phyloP scores from a whole-genome alignment of 2,113 vertebrate species.

The Brachypodius melanocephalos region DNA sequence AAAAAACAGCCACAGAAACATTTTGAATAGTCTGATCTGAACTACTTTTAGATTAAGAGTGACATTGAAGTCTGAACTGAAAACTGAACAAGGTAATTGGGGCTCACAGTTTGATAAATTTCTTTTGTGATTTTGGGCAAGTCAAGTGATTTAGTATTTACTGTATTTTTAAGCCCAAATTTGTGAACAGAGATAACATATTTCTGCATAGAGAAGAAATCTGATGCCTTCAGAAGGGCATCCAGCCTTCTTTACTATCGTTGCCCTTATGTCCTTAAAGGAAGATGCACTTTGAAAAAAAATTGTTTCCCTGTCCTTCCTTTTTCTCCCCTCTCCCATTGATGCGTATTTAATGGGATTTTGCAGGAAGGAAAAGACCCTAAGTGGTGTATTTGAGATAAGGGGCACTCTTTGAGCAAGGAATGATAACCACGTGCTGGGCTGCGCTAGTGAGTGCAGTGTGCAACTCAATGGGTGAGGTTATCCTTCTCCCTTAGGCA shows the following conservation, averaged over 20 bases:
- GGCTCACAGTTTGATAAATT: not conserved
- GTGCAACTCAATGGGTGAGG: not conserved
- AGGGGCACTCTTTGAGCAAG: not conserved
- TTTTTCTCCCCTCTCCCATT: not conserved
- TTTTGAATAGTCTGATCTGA: not conserved
- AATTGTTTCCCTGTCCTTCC: not conserved
- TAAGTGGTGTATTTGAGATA: not conserved
- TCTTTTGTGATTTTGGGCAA: not conserved
- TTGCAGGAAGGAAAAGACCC: not conserved
- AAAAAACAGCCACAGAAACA: not conserved
- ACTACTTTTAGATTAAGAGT: not conserved
- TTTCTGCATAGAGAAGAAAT: not conserved
- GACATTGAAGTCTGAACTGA: not conserved
- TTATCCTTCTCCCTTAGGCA: not conserved
- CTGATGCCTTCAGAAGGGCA: not conserved
- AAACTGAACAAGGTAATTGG: not conserved
- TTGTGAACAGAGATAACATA: not conserved
- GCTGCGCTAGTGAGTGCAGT: not conserved
- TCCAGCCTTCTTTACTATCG: not conserved
- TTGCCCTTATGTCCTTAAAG: not conserved
- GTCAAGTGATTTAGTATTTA: not conserved
- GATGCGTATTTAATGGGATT: not conserved
- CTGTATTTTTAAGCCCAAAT: not conserved
- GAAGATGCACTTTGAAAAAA: not conserved
- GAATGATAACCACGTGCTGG: not conserved